Conservation (phyloP, 1,140 invertebrate species). For the Macrobrachium rosenbergii region DNA sequence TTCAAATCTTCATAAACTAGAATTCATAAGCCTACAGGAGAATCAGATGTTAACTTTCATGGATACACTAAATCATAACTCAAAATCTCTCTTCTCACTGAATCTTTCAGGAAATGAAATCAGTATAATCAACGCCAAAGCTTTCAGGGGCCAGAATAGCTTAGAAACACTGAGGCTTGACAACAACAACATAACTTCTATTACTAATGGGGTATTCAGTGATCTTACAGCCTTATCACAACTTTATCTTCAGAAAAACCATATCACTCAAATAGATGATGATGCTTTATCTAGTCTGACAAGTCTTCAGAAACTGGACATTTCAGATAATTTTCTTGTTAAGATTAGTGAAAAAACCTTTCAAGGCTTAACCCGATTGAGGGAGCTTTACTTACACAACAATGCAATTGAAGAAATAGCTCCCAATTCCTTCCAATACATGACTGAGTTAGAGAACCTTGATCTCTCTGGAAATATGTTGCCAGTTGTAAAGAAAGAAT, state of each 20-base stretch:
- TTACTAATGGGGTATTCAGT: constrained; percentile 60
- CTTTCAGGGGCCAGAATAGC: constrained; percentile 82
- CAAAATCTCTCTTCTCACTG: constrained; percentile 84
- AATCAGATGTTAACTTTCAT: constrained; percentile 83
- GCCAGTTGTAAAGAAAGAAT: constrained; percentile 82
- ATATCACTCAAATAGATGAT: constrained; percentile 59
- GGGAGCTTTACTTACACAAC: constrained; percentile 75
- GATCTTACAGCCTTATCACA: constrained; percentile 58
- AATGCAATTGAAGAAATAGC: constrained; percentile 77
- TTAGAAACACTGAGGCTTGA: constrained; percentile 90
- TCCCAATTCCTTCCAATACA: constrained; percentile 76
- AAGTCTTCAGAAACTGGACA: constrained; percentile 74
- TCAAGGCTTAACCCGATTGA: constrained; percentile 75
- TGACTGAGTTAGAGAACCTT: constrained; percentile 79
- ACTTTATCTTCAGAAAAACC: constrained; percentile 66
- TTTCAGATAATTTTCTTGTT: constrained; percentile 74
- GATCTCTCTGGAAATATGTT: constrained; percentile 83
- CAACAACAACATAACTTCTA: constrained; percentile 77
- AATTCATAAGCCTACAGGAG: constrained; percentile 88
- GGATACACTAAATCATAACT: constrained; percentile 79
- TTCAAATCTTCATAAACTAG: constrained; percentile 82
- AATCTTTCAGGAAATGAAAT: constrained; percentile 88
- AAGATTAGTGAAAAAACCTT: constrained; percentile 72
- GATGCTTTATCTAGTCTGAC: constrained; percentile 63
- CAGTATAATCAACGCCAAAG: constrained; percentile 81